Percentiles rank a stretch among this genome's conserved stretches.
Conservation (phyloP, 2,113 vertebrate species). For the Pterocles orientalis region DNA sequence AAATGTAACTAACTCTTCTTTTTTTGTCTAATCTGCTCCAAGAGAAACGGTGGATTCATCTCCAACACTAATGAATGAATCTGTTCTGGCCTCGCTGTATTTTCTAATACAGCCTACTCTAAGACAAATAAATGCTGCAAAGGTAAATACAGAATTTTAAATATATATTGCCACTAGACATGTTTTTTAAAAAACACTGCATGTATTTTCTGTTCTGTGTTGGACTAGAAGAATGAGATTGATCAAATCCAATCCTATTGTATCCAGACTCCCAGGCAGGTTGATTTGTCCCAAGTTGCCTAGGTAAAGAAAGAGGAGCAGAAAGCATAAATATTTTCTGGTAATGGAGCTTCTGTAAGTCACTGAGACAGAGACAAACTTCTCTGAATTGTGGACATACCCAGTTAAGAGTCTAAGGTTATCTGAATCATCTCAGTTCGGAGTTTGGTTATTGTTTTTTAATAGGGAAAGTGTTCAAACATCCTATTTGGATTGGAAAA, state of each 20-base stretch:
- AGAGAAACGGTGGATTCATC: not conserved
- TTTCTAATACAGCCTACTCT: not conserved
- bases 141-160: not conserved
- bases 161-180: not conserved
- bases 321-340: not conserved
- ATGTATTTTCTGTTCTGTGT: not conserved
- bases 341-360: not conserved
- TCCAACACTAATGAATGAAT: not conserved
- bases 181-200: not conserved
- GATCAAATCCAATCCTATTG: not conserved
- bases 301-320: not conserved
- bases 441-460: not conserved
- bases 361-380: not conserved
- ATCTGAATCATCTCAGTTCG: not conserved
- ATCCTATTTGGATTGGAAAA: not conserved
- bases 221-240: not conserved
- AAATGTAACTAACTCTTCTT: not conserved
- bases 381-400: not conserved
- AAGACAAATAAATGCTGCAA: not conserved
- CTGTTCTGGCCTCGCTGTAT: not conserved
- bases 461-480: not conserved
- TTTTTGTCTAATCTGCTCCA: not conserved
- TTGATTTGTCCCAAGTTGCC: not conserved
- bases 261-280: not conserved
- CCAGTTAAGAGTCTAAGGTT: not conserved